A percentile compares a stretch with the other conserved stretches of the same genome.
Conservation (phyloP, 2,888 invertebrate genomes). For the Pedicia rivosa region DNA sequence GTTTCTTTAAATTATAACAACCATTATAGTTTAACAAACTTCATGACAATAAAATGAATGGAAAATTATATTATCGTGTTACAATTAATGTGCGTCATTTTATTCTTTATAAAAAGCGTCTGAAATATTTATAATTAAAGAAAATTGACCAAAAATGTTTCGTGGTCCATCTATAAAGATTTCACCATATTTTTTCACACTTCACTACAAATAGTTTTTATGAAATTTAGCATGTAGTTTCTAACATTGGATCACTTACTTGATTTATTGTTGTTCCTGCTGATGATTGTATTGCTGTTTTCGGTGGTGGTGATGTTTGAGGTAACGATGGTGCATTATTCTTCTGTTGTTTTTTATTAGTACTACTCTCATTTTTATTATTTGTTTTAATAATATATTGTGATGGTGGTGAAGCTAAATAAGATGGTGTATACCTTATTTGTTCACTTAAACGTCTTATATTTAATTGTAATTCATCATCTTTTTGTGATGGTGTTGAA, state of each 20-base stretch:
- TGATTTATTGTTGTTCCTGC: neutral
- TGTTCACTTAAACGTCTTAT: conserved; percentile 27
- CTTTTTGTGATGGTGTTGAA: conserved; percentile 16
- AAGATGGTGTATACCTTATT: conserved; percentile 17
- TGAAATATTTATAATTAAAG: too few species aligned
- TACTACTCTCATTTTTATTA: neutral
- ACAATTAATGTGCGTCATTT: too few species aligned
- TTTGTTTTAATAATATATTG: conserved; percentile 4
- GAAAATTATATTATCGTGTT: too few species aligned
- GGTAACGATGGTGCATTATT: neutral
- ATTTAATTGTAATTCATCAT: conserved; percentile 25
- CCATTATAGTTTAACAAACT: too few species aligned
- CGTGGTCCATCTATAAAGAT: too few species aligned
- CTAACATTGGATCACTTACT: conserved; percentile 22
- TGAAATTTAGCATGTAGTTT: conserved; percentile 26
- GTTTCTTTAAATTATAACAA: too few species aligned
- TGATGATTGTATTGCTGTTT: neutral
- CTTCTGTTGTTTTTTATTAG: neutral
- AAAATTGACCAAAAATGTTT: too few species aligned
- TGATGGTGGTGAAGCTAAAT: conserved; percentile 11
- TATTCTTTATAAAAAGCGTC: too few species aligned
- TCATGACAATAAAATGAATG: too few species aligned
- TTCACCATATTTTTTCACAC: too few species aligned
- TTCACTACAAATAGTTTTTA: too few species aligned
- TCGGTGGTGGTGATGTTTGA: neutral